phyloP scores from a whole-genome alignment of 2,888 invertebrate genomes.

The Bugula neritina region DNA sequence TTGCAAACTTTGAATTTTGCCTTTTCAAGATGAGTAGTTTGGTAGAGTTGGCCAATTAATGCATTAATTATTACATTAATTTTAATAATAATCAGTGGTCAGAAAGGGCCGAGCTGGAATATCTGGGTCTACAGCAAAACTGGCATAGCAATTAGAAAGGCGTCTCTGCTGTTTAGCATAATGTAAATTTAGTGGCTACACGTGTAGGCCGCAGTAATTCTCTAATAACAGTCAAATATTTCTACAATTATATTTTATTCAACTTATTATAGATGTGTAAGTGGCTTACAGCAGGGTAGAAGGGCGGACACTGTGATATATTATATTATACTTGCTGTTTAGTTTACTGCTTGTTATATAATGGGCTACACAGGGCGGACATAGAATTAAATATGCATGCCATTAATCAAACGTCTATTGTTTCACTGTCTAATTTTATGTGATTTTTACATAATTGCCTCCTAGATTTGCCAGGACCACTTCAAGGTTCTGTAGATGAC shows the following conservation, averaged over 20 bases:
- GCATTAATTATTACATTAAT: too few relatives aligned
- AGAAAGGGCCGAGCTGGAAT: too few relatives aligned
- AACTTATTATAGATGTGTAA: background rate
- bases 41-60: too few relatives aligned
- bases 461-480: background rate
- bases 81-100: too few relatives aligned
- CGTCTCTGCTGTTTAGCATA: background rate
- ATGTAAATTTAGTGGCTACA: background rate
- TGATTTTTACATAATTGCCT: constrained; percentile 22
- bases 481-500: background rate
- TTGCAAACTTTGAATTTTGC: too few relatives aligned
- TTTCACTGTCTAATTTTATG: background rate
- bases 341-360: too few relatives aligned
- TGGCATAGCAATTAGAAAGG: background rate
- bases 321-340: too few relatives aligned
- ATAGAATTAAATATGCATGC: background rate
- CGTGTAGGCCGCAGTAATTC: constrained; percentile 1
- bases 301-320: background rate
- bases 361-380: constrained; percentile 8
- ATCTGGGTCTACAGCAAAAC: too few relatives aligned
- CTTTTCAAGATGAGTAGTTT: too few relatives aligned
- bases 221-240: background rate
- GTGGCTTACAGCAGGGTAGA: background rate
- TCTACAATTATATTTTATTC: background rate
- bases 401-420: constrained; percentile 18